Evolutionary conservation across 2,888 invertebrate species (phyloP), one percentile per base, ranked within the genome.

Genomic region (Habroteleia sp.): DNA sequence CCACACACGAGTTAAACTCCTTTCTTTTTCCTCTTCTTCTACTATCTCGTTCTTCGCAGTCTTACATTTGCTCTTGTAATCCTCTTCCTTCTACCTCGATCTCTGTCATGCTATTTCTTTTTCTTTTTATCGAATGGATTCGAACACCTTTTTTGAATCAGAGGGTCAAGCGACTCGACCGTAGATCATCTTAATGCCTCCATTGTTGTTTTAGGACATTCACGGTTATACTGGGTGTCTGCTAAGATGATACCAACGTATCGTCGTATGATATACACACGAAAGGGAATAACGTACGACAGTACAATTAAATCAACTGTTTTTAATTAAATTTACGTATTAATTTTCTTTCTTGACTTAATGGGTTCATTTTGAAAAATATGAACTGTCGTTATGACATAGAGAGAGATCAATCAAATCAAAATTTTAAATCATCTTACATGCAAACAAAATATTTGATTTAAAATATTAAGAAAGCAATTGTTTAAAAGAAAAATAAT

Each of bases 101-200:
- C 66, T 77, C 62, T 65, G 41, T 77, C 78, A 72, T 60, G 60
- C 77, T 54, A 37, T 10, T 68, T 74, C 76, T 72, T 65, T 72
- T 76, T 77, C 78, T 69, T 77, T 76, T 75, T 73, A 77, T 77
- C 82, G 80, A 81, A 80, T 81, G 82, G 83, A 85, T 85, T 86
- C 86, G 83, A 87, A 87, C 85, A 87, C 86, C 86, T 87, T 87
- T 86, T 85, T 85, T 84, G 85, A 87, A 86, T 86, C 84, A 84
- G 84, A 84, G 87, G 87, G 87, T 87, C 87, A 87, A 87, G 86
- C 85, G 84, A 86, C 84, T 84, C 81, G 84, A 83, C 83, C 84
- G 87, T 87, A 87, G 86, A 87, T 87, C 87, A 87, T 87, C 87
- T 87, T 86, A 87, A 87, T 87, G 86, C 87, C 84, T 85, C 87